Evolutionary conservation across 2,113 vertebrate species (phyloP), one percentile per base, ranked within the genome.

Genomic region (Salvelinus fontinalis): DNA sequence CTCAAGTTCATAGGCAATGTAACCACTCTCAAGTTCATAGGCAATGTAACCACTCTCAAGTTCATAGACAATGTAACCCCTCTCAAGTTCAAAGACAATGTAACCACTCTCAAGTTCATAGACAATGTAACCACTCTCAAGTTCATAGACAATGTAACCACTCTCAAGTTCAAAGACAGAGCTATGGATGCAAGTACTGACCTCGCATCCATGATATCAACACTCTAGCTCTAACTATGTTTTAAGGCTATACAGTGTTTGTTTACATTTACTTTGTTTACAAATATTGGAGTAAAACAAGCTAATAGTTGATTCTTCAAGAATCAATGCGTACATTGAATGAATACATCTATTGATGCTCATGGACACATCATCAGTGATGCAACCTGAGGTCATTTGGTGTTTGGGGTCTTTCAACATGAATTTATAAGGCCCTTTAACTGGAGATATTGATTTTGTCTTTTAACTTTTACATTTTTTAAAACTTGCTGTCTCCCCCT

Each of bases 121-220:
- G 49, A 3, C 84, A 79, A 51, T 39, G 4, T 51, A 51, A 51
- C 49, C 49, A 13, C 14, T 51, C 3, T 39, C 39, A 44, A 44
- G 0, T 44, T 11, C 39, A 11, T 39, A 39, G 49, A 3, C 84
- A 79, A 51, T 39, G 4, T 51, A 51, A 51, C 49, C 49, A 3
- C 14, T 51, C 3, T 39, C 39, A 39, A 39, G 1, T 39, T 39
- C 34, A 39, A 8, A 8, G 34, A 8, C 34, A 39, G 7, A 39
- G 34, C 11, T 51, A 92, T 93, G 74, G 91, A 92, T 85, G 75
- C 74, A 60, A 66, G 65, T 74, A 78, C 76, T 51, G 79, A 71
- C 76, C 71, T 70, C 60, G 27, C 29, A 4, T 44, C 22, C 34
- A 39, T 39, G 34, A 8, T 39, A 3, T 22, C 48, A 29, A 34